These are phyloP conservation scores for Saccostrea echinata DNA, from an alignment of 1,140 invertebrate species.

Conservation along the genomic window DNA sequence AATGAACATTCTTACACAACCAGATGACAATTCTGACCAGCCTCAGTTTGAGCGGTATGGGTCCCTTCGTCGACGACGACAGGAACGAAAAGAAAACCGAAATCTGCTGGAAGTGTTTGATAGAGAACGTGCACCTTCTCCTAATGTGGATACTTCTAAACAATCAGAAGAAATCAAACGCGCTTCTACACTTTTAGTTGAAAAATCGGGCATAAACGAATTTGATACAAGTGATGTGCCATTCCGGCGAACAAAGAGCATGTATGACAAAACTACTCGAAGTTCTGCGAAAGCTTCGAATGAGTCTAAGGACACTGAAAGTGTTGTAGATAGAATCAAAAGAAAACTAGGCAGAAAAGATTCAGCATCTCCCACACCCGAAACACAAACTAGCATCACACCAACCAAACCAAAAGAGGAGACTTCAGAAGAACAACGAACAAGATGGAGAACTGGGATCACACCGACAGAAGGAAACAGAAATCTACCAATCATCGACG, in stretches of 20 bases:
- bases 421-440: conserved; percentile 53
- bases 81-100: conserved; percentile 64
- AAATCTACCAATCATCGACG: conserved; percentile 68
- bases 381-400: conserved; percentile 30
- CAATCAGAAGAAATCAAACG: not conserved
- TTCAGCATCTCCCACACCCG: conserved; percentile 47
- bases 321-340: conserved; percentile 63
- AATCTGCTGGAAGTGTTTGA: conserved; percentile 60
- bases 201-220: conserved; percentile 8
- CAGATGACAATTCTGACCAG: conserved; percentile 57
- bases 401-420: conserved; percentile 44
- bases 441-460: conserved; percentile 64
- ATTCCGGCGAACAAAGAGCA: conserved; percentile 66
- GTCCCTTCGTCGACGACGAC: conserved; percentile 67
- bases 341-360: conserved; percentile 46
- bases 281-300: conserved; percentile 41
- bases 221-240: conserved; percentile 26
- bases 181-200: not conserved
- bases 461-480: conserved; percentile 44
- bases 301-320: conserved; percentile 47
- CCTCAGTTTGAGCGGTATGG: conserved; percentile 68
- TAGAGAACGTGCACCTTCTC: conserved; percentile 73
- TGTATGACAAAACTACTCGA: conserved; percentile 62
- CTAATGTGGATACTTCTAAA: conserved; percentile 59
- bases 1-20: conserved; percentile 70